Evolutionary conservation across 2,888 invertebrate genomes (phyloP).

Genomic region (Philereme vetulata): DNA sequence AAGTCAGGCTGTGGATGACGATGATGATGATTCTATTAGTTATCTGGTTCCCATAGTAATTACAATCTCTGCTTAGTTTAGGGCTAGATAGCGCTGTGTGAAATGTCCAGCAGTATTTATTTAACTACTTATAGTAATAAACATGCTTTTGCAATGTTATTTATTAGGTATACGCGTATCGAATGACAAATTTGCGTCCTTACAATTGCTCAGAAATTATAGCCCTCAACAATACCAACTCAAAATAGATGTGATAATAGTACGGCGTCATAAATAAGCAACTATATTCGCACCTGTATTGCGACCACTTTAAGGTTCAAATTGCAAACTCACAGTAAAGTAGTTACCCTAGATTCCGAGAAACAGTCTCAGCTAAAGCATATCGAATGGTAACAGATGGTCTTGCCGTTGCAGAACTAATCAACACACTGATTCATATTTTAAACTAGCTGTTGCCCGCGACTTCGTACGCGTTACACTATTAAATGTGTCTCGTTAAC

Average conservation of each 20-base stretch:
- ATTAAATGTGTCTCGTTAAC: too few species aligned
- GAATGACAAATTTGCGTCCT: conserved; percentile 11
- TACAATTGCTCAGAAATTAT: conserved; percentile 11
- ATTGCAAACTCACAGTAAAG: background rate
- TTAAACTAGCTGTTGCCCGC: too few species aligned
- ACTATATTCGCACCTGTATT: background rate
- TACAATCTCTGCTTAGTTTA: too few species aligned
- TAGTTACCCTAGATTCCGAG: background rate
- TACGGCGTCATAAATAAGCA: background rate
- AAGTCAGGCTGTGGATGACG: too few species aligned
- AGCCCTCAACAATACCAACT: conserved; percentile 2
- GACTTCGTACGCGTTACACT: too few species aligned
- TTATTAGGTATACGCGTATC: background rate
- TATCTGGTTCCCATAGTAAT: too few species aligned
- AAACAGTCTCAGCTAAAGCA: conserved; percentile 3
- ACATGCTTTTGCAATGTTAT: too few species aligned
- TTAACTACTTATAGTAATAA: too few species aligned
- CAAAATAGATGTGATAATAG: background rate
- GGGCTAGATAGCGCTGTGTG: too few species aligned
- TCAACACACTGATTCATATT: conserved; percentile 7
- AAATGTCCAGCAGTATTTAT: too few species aligned
- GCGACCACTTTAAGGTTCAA: background rate
- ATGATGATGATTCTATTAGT: too few species aligned
- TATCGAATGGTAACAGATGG: conserved; percentile 21
- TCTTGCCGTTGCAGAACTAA: conserved; percentile 10